These are phyloP conservation scores for Uria lomvia DNA, from an alignment of 2,113 vertebrate species.

Conservation along the genomic window DNA sequence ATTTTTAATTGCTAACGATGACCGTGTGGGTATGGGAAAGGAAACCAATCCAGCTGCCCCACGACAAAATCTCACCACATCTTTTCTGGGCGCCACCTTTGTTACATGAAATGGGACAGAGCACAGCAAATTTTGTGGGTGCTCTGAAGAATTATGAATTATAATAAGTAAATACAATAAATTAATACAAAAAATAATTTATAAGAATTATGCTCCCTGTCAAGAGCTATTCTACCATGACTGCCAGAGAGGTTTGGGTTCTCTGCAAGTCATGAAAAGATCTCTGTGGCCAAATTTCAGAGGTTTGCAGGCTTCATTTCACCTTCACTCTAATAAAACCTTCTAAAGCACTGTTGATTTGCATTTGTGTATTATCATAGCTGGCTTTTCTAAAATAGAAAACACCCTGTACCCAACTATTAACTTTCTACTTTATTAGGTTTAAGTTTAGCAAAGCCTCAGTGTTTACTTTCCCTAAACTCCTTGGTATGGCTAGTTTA, in stretches of 20 bases:
- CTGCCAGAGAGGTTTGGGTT: not conserved
- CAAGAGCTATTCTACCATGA: not conserved
- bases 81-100: not conserved
- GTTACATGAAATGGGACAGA: not conserved
- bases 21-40: not conserved
- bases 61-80: accelerated
- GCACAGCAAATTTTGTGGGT: not conserved
- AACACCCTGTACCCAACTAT: not conserved
- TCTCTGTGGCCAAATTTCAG: not conserved
- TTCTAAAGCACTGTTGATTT: not conserved
- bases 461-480: constrained; percentile 48
- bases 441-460: constrained; percentile 26
- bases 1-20: not conserved
- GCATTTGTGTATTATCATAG: not conserved
- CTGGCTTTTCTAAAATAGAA: not conserved
- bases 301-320: not conserved
- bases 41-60: not conserved
- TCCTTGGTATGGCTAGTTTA: constrained; percentile 35
- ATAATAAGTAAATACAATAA: not conserved
- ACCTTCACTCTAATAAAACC: not conserved
- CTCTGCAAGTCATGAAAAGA: not conserved
- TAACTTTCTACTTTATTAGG: constrained; percentile 34
- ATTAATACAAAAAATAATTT: not conserved
- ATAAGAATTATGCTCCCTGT: not conserved
- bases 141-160: not conserved